phyloP scores from a whole-genome alignment of 2,888 invertebrate genomes.

The Eumerus sabulonum region DNA sequence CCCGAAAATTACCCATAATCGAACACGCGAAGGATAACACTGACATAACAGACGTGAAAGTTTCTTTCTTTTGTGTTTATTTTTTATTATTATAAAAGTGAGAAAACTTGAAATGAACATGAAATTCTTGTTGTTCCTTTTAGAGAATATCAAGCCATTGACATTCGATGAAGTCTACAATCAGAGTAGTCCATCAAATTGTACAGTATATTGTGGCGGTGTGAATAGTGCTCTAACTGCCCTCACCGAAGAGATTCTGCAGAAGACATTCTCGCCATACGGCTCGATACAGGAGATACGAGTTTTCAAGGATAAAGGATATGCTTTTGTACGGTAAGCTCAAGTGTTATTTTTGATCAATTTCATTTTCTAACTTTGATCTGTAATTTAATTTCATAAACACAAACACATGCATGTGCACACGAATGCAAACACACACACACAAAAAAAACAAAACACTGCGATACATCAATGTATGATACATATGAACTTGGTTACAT shows the following conservation, averaged over 20 bases:
- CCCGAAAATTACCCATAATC: constrained; percentile 55
- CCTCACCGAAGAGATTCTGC: constrained; percentile 97
- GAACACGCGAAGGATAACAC: constrained; percentile 63
- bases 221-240: constrained; percentile 85
- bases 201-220: constrained; percentile 99
- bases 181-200: constrained; percentile 98
- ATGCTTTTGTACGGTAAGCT: constrained; percentile 94
- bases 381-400: constrained; percentile 57
- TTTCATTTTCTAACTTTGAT: constrained; percentile 51
- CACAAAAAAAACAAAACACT: background rate
- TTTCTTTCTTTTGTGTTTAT: background rate
- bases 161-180: constrained; percentile 99
- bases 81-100: constrained; percentile 6
- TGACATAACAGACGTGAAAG: constrained; percentile 37
- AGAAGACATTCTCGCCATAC: constrained; percentile 96
- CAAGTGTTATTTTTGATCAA: constrained; percentile 13
- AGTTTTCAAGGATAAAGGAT: constrained; percentile 99
- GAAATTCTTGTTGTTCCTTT: constrained; percentile 73
- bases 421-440: constrained; percentile 2
- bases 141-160: constrained; percentile 93
- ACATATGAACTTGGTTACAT: no score
- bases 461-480: background rate
- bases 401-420: constrained; percentile 6
- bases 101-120: constrained; percentile 27
- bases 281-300: constrained; percentile 98